A percentile compares a stretch with the other conserved stretches of the same genome.
Evolutionary conservation across 1,140 invertebrate genomes (phyloP).

Genomic region (Phocides pigmalion): DNA sequence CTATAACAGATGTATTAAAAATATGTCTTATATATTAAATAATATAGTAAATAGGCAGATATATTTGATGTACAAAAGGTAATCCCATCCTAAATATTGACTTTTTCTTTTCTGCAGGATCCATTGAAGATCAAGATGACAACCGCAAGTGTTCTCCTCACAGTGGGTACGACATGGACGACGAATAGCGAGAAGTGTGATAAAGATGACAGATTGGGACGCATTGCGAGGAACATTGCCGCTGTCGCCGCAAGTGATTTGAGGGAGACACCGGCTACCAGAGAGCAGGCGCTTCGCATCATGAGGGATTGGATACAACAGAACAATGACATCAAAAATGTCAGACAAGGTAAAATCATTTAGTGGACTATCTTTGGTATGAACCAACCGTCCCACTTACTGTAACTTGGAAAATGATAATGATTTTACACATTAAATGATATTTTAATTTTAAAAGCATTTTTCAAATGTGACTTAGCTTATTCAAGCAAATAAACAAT

Average conservation of each 20-base stretch:
- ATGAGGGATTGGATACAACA: slow-evolving; percentile 88
- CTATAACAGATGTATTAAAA: too few species aligned
- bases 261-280: slow-evolving; percentile 85
- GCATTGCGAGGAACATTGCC: slow-evolving; percentile 42
- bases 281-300: slow-evolving; percentile 85
- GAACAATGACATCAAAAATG: slow-evolving; percentile 87
- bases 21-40: too few species aligned
- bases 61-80: background rate
- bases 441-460: too few species aligned
- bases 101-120: background rate
- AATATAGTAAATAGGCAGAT: too few species aligned
- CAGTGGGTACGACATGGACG: slow-evolving; percentile 62
- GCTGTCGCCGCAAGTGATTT: slow-evolving; percentile 85
- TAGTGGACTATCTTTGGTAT: slow-evolving; percentile 2
- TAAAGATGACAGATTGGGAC: slow-evolving; percentile 46
- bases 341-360: slow-evolving; percentile 83
- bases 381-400: too few species aligned
- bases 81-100: background rate
- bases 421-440: too few species aligned
- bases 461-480: too few species aligned
- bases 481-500: too few species aligned
- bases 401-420: background rate
- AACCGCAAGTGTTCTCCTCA: slow-evolving; percentile 68
- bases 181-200: slow-evolving; percentile 58
- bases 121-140: slow-evolving; percentile 51